phyloP scores from a whole-genome alignment of 2,888 invertebrate genomes.

The Dioctria linearis region DNA sequence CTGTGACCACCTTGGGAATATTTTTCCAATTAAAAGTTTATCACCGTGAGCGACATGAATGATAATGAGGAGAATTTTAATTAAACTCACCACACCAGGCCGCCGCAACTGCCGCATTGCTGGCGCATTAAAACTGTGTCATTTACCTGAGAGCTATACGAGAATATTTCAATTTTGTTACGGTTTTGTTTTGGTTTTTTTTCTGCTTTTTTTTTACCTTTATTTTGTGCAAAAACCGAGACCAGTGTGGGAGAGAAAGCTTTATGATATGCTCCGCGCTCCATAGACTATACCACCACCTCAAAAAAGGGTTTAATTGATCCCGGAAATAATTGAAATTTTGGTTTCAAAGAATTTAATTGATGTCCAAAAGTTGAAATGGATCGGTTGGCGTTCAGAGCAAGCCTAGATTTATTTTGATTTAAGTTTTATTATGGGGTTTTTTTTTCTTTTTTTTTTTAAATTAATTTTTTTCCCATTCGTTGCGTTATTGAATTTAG shows the following conservation, averaged over 20 bases:
- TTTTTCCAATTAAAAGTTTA: conserved; percentile 55
- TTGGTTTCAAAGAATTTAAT: conserved; percentile 28
- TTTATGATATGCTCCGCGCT: neutral
- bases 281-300: neutral
- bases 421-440: too few species aligned
- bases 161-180: neutral
- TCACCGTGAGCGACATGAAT: conserved; percentile 53
- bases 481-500: too few species aligned
- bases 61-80: conserved; percentile 54
- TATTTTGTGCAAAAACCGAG: neutral
- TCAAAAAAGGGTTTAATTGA: conserved; percentile 28
- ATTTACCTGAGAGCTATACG: neutral
- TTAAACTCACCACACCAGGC: conserved; percentile 31
- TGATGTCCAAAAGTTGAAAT: conserved; percentile 24
- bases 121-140: conserved; percentile 33
- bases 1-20: conserved; percentile 20
- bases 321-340: conserved; percentile 33
- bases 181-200: neutral
- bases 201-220: too few species aligned
- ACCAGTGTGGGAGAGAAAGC: neutral
- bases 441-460: too few species aligned
- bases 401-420: too few species aligned
- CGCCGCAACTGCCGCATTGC: neutral
- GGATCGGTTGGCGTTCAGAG: neutral
- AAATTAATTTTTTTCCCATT: too few species aligned